Conservation (phyloP, 2,113 vertebrate genomes). For the Willisornis vidua region DNA sequence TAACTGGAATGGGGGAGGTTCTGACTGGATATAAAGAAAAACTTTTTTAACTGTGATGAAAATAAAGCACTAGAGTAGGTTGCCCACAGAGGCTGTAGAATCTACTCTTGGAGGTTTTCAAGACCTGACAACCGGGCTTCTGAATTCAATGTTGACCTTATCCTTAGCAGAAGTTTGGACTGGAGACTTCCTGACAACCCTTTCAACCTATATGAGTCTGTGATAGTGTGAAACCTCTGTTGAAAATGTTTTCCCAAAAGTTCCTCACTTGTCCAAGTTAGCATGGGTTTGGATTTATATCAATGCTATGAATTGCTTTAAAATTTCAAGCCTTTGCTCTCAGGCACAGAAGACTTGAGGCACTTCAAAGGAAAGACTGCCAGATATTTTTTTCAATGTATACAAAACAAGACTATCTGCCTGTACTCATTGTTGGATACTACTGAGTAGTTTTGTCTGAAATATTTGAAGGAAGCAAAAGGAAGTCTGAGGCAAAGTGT, state of each 20-base stretch:
- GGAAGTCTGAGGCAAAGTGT: background rate
- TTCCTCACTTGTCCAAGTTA: background rate
- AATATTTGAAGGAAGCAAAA: background rate
- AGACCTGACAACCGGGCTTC: background rate
- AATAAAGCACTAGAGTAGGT: background rate
- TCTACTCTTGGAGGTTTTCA: background rate
- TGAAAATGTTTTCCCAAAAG: background rate
- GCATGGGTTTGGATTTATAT: background rate
- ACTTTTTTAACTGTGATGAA: background rate
- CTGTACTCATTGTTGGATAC: background rate
- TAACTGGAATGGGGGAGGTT: background rate
- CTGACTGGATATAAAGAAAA: background rate
- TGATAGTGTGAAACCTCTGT: background rate
- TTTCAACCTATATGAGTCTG: background rate
- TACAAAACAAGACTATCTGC: conserved; percentile 9
- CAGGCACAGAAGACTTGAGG: background rate
- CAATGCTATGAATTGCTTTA: background rate
- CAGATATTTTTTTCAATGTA: background rate
- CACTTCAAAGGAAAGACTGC: background rate
- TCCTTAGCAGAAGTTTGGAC: background rate
- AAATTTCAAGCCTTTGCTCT: background rate
- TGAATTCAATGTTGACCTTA: background rate
- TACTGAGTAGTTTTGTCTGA: background rate
- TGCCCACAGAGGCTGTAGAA: background rate
- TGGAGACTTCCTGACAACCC: background rate